Conservation (phyloP, 2,797 vertebrate genomes). For the Hemitrygon akajei region DNA sequence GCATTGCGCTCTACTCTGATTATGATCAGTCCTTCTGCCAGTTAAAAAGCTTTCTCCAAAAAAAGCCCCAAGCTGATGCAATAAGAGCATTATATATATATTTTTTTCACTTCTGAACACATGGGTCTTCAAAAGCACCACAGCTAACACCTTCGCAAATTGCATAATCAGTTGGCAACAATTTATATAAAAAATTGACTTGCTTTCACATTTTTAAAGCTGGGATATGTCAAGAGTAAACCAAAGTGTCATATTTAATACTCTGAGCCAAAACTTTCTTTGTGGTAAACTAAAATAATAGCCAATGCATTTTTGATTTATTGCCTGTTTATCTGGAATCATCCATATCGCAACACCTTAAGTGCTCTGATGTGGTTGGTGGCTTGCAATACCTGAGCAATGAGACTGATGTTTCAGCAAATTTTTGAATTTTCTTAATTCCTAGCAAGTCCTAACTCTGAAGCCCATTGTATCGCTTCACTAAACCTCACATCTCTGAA, state of each 20-base stretch:
- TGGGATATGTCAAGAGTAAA: slow-evolving; percentile 7
- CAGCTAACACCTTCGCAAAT: slow-evolving; percentile 8
- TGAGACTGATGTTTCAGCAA: not conserved
- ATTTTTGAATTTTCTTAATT: not conserved
- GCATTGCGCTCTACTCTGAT: slow-evolving; percentile 2
- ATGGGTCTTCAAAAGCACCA: not conserved
- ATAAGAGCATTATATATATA: not conserved
- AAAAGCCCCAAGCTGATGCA: not conserved
- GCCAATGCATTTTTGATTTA: not conserved
- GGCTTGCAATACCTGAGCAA: not conserved
- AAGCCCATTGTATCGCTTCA: not conserved
- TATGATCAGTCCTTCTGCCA: not conserved
- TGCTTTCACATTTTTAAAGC: not conserved
- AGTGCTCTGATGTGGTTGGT: not conserved
- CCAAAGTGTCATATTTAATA: slow-evolving; percentile 7
- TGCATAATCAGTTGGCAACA: not conserved
- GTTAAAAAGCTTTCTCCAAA: not conserved
- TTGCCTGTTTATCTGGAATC: not conserved
- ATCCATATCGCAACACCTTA: not conserved
- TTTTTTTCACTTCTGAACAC: slow-evolving; percentile 20
- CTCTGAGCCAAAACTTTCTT: slow-evolving; percentile 10
- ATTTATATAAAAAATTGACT: not conserved
- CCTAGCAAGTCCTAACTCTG: not conserved
- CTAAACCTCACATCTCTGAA: not conserved
- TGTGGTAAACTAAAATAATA: not conserved